phyloP scores from a whole-genome alignment of 1,140 invertebrate species.

The Drosophila pseudoananassae region DNA sequence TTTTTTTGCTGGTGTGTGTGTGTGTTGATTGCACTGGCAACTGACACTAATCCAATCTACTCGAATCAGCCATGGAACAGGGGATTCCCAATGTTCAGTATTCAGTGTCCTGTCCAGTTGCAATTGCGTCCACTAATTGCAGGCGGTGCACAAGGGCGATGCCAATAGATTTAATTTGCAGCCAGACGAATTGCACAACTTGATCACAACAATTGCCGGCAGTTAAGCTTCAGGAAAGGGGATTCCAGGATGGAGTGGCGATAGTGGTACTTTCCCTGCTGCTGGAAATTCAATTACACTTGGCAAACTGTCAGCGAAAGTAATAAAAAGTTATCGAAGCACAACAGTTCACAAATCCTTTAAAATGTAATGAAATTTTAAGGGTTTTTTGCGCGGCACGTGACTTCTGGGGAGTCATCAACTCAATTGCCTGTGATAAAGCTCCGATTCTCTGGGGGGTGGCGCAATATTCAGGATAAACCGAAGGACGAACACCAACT shows the following conservation, averaged over 20 bases:
- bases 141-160: conserved; percentile 24
- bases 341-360: conserved; percentile 32
- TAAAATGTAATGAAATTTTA: conserved; percentile 49
- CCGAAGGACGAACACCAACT: background rate
- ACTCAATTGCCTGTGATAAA: conserved; percentile 40
- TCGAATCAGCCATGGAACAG: conserved; percentile 24
- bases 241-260: background rate
- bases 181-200: conserved; percentile 62
- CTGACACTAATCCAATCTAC: conserved; percentile 57
- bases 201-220: conserved; percentile 43
- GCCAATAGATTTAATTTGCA: conserved; percentile 51
- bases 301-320: conserved; percentile 33
- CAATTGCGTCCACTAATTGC: conserved; percentile 47
- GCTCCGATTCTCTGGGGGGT: background rate
- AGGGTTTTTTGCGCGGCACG: conserved; percentile 18
- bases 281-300: conserved; percentile 40
- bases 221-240: conserved; percentile 15
- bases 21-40: conserved; percentile 48
- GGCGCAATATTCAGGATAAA: background rate
- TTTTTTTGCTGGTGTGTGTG: conserved; percentile 5
- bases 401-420: background rate
- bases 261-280: conserved; percentile 10
- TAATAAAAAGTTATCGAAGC: conserved; percentile 32
- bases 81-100: conserved; percentile 5
- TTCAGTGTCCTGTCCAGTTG: conserved; percentile 9